A percentile compares a stretch with the other conserved stretches of the same genome.
Evolutionary conservation across 2,797 vertebrate species (phyloP).

Genomic region (Pangasius mekongensis): DNA sequence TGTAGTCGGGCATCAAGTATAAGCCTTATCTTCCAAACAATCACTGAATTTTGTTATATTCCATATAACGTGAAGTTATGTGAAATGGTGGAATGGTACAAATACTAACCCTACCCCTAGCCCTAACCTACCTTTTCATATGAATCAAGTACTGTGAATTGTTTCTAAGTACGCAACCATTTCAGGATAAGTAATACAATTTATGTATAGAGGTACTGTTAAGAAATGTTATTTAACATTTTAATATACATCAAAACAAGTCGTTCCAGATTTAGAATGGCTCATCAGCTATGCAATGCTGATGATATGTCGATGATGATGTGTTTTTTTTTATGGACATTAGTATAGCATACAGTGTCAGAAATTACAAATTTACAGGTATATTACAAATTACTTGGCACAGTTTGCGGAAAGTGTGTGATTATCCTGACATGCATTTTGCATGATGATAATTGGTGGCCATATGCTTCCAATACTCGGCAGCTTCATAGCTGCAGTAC

Average conservation of each 20-base stretch:
- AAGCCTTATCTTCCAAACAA: not conserved
- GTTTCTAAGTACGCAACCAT: not conserved
- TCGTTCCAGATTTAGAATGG: not conserved
- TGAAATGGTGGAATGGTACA: not conserved
- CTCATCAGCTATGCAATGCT: not conserved
- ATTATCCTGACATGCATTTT: slow-evolving; percentile 18
- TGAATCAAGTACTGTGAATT: not conserved
- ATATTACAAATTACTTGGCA: not conserved
- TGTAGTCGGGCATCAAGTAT: not conserved
- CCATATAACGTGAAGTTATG: not conserved
- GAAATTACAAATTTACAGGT: not conserved
- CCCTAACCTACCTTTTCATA: not conserved
- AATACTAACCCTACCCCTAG: not conserved
- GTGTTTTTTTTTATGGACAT: not conserved
- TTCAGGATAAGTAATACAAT: not conserved
- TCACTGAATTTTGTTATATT: not conserved
- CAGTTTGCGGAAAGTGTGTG: not conserved
- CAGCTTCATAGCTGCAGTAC: slow-evolving; percentile 1
- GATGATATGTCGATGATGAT: not conserved
- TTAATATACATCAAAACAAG: not conserved
- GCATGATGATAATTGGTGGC: slow-evolving; percentile 8
- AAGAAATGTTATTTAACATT: not conserved
- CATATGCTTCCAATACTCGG: slow-evolving; percentile 5
- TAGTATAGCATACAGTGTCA: slow-evolving; percentile 8
- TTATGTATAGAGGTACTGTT: not conserved